Evolutionary conservation across 2,888 invertebrate species (phyloP), one percentile per base, ranked within the genome.

Genomic region (Diplolepis rosae): DNA sequence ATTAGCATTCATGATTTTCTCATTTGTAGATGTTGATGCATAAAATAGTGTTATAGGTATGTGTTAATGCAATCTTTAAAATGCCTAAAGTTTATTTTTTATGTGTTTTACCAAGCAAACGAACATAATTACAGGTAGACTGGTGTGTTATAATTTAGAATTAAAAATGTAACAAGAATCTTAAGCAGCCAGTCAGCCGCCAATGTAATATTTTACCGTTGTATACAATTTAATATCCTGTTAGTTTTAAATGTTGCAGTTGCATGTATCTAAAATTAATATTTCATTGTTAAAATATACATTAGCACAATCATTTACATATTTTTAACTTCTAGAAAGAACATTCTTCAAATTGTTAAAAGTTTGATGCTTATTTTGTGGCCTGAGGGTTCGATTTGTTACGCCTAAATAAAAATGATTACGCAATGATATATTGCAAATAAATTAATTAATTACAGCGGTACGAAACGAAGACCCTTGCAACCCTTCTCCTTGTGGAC

Each of bases 401-500:
- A n/a, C n/a, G n/a, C n/a, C n/a, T 3, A 4, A 24, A 22, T 2
- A 6, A 13, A 18, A 54, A 32, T 11, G 4, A 54, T 15, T 18
- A 18, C 22, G 11, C 22, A 11, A n/a, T 30, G 30, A 32, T n/a
- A 35, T 28, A 4, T 24, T 27, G 51, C 27, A 67, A 35, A 18
- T 52, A 32, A 67, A 30, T n/a, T 28, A 27, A 28, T 67, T 32
- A 39, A 48, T 52, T 51, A 42, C 52, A 67, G 52, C 67, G 52
- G 22, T 66, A 42, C 66, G 65, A 67, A 65, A 35, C 32, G 70
- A 74, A 1, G 86, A 89, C 73, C 89, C 89, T 1, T 90, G 90
- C 77, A 66, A 85, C 15, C 88, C 89, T 7, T 88, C 88, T 4
- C 93, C 93, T 1, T 94, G 94, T 83, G 94, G 93, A 65, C 90